A percentile compares a stretch with the other conserved stretches of the same genome.
Evolutionary conservation across 2,113 vertebrate species (phyloP).

Genomic region (Tachycineta bicolor): DNA sequence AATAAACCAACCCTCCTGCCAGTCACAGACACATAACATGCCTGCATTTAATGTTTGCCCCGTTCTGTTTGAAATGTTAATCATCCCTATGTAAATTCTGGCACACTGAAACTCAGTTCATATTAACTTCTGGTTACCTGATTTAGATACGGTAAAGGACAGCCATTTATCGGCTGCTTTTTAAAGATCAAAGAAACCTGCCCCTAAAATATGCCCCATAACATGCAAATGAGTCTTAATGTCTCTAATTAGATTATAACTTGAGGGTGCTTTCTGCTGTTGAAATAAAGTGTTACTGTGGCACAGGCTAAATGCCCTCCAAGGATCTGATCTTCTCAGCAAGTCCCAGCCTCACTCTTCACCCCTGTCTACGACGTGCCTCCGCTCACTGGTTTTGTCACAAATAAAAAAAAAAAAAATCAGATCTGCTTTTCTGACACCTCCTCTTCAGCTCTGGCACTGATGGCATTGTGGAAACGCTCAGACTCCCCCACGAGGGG

Average conservation of each 20-base stretch:
- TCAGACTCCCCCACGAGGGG: background rate
- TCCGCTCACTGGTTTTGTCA: background rate
- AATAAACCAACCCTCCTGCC: background rate
- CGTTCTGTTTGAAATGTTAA: conserved; percentile 62
- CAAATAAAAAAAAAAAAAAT: background rate
- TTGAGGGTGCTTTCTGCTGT: conserved; percentile 30
- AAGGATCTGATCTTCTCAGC: background rate
- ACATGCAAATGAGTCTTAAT: conserved; percentile 39
- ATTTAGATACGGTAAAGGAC: conserved; percentile 34
- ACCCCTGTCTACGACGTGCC: background rate
- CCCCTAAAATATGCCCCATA: conserved; percentile 35
- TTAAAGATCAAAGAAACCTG: conserved; percentile 57
- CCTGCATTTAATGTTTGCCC: conserved; percentile 17
- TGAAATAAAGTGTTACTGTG: background rate
- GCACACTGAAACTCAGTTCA: conserved; percentile 22
- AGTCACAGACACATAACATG: conserved; percentile 41
- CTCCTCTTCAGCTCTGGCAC: background rate
- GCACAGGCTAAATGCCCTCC: background rate
- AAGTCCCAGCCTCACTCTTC: background rate
- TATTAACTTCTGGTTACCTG: conserved; percentile 46
- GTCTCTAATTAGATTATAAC: conserved; percentile 50
- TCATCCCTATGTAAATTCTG: conserved; percentile 43
- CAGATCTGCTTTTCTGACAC: background rate
- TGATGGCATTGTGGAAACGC: background rate
- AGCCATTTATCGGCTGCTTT: background rate